Evolutionary conservation across 2,113 vertebrate species (phyloP), one percentile per base, ranked within the genome.

Genomic region (Gasterosteus aculeatus): DNA sequence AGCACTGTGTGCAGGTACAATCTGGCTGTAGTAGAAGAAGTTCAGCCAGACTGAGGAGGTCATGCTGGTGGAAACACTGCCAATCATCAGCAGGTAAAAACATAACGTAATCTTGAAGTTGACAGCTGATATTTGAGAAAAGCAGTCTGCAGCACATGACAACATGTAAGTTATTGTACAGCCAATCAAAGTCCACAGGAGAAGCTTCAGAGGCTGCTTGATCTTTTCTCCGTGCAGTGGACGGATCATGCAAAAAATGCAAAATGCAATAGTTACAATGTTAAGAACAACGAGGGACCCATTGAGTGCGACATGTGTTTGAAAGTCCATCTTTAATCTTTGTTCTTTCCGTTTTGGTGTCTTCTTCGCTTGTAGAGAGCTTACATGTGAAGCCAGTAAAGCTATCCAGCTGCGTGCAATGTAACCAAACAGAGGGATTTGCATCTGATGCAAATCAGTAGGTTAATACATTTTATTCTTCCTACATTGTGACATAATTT

Each of bases 161-260:
- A 41, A 3, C 26, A 78, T 1, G 46, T 58, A 85, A 60, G 33
- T 10, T 10, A 35, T 8, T 12, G 64, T 83, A 7, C 39, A 86
- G 51, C n/a, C 67, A 62, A 91, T 35, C 54, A 89, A 14, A 0
- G 64, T 56, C 19, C 29, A 6, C n/a, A n/a, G n/a, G n/a, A n/a
- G 88, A 51, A 87, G 14, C 68, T 78, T 89, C 44, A 88, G 70
- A 19, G 85, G 90, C 10, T 84, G 83, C 38, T 91, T 91, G 56
- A 83, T 69, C 54, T 3, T 44, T 41, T 73, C 44, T 68, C 61
- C 42, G 0, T 58, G 31, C 31, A 41, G 18, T n/a, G n/a, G 81
- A 69, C 26, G 18, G 57, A 84, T 12, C 60, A 90, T 49, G 71
- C 83, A 88, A 60, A 76, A 88, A 41, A 41, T 10, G 29, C 58